phyloP scores from a whole-genome alignment of 2,888 invertebrate genomes.

The Melipona bicolor region DNA sequence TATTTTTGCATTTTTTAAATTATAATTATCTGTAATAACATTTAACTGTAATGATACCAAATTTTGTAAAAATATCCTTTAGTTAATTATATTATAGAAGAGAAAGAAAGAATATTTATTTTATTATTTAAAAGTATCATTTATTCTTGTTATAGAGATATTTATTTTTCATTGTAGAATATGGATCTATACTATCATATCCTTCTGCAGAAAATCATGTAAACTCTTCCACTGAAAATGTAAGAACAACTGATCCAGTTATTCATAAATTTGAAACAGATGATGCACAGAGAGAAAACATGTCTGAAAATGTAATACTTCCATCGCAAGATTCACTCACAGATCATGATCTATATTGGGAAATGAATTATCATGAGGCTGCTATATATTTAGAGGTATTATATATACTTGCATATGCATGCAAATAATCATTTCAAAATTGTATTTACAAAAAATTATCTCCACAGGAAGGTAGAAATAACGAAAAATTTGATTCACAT shows the following conservation, averaged over 20 bases:
- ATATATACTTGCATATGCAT: neutral
- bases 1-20: neutral
- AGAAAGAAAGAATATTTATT: neutral
- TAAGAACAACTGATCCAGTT: conserved; percentile 73
- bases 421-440: neutral
- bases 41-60: neutral
- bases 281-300: conserved; percentile 66
- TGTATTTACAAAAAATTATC: neutral
- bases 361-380: conserved; percentile 95
- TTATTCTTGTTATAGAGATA: neutral
- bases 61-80: neutral
- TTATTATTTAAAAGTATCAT: neutral
- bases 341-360: conserved; percentile 88
- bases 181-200: conserved; percentile 83
- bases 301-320: conserved; percentile 77
- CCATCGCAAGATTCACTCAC: conserved; percentile 74
- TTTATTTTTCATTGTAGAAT: conserved; percentile 78
- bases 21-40: neutral
- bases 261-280: conserved; percentile 71
- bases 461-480: conserved; percentile 93
- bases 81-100: neutral
- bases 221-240: conserved; percentile 70
- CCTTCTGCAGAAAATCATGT: conserved; percentile 79
- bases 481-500: conserved; percentile 96
- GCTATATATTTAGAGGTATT: conserved; percentile 93